phyloP scores from a whole-genome alignment of 2,113 vertebrate species.

The Myodes glareolus region DNA sequence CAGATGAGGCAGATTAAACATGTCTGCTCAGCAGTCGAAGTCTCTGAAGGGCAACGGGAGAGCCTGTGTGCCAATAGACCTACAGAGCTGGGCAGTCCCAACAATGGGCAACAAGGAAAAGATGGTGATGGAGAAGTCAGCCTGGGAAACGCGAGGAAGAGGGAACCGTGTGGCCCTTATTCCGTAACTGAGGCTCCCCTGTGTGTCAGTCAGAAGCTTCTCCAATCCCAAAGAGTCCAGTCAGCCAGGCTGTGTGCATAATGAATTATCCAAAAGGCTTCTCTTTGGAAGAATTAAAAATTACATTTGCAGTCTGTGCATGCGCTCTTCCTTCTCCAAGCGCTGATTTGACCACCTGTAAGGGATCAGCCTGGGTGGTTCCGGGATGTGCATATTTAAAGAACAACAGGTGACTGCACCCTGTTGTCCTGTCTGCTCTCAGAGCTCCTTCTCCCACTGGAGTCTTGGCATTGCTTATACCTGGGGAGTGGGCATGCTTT shows the following conservation, averaged over 20 bases:
- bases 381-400: neutral
- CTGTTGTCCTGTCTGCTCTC: neutral
- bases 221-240: neutral
- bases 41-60: neutral
- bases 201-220: neutral
- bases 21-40: neutral
- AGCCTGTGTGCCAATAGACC: neutral
- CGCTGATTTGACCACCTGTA: neutral
- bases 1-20: neutral
- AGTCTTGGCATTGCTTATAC: neutral
- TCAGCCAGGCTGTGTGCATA: neutral
- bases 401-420: neutral
- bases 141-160: neutral
- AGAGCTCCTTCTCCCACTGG: neutral
- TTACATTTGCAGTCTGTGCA: neutral
- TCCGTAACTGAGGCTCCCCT: neutral
- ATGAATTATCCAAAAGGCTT: neutral
- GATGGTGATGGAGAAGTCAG: neutral
- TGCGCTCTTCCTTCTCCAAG: neutral
- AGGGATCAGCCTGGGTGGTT: neutral
- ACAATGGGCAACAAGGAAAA: neutral
- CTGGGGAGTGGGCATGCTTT: neutral
- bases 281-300: neutral
- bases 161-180: accelerated
- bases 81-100: neutral